Percentiles rank a stretch among this genome's conserved stretches.
phyloP scores from a whole-genome alignment of 2,113 vertebrate genomes.

The Myxocyprinus asiaticus region DNA sequence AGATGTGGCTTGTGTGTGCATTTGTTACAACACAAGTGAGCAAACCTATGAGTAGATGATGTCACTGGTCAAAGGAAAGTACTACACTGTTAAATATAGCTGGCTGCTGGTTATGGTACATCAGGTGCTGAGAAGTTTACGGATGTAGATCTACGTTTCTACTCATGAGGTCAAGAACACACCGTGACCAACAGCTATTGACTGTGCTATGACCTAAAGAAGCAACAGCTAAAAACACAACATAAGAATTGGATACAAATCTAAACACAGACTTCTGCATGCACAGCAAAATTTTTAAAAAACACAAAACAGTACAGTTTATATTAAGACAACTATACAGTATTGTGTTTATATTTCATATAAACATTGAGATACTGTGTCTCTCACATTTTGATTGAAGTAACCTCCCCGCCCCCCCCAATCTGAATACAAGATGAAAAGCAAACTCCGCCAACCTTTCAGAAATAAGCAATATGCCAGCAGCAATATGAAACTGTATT shows the following conservation, averaged over 20 bases:
- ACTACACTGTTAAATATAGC: background rate
- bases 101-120: background rate
- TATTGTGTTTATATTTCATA: background rate
- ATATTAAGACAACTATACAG: background rate
- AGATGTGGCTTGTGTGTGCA: background rate
- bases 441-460: slow-evolving; percentile 12
- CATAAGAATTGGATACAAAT: slow-evolving; percentile 14
- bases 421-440: slow-evolving; percentile 13
- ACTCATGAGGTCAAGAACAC: slow-evolving; percentile 9
- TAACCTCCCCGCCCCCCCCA: background rate
- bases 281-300: background rate
- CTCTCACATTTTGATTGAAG: background rate
- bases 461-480: slow-evolving; percentile 4
- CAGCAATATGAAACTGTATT: background rate
- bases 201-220: slow-evolving; percentile 36
- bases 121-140: background rate
- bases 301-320: background rate
- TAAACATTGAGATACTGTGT: background rate
- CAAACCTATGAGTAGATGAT: background rate
- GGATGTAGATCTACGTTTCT: background rate
- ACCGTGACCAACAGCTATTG: slow-evolving; percentile 35
- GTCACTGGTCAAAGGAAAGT: background rate
- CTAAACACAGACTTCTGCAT: background rate
- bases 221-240: slow-evolving; percentile 37
- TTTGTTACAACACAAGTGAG: background rate